Conservation (phyloP, 37 sponge, comb jelly and placozoan species). For the Beroe forskalii region DNA sequence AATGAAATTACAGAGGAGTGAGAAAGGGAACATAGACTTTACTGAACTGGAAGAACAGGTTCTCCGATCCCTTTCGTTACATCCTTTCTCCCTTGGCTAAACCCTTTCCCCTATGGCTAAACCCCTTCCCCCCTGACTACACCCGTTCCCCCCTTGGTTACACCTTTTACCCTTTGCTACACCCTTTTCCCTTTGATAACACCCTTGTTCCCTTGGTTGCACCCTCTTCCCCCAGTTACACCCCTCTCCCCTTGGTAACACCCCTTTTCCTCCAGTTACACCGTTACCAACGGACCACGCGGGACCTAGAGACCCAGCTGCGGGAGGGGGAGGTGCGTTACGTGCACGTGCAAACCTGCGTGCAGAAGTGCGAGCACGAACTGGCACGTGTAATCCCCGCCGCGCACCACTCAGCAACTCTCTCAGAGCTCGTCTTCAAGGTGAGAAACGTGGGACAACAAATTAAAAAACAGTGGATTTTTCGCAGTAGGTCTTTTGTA, state of each 20-base stretch:
- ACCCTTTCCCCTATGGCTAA: background rate
- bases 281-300: background rate
- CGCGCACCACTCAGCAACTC: background rate
- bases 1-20: background rate
- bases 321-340: background rate
- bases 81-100: background rate
- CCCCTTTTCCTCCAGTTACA: background rate
- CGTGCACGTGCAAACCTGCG: background rate
- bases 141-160: background rate
- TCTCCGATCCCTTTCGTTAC: no score
- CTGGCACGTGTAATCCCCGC: background rate
- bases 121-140: background rate
- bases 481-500: no score
- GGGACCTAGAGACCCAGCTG: background rate
- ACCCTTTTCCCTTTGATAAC: background rate
- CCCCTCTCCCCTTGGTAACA: background rate
- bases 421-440: background rate
- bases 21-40: background rate
- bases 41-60: background rate
- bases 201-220: background rate
- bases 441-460: no score
- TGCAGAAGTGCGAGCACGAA: constrained; percentile 10
- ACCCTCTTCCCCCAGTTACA: background rate
- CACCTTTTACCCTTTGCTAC: background rate
- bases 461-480: no score